These are phyloP conservation scores for Bradypus variegatus DNA, from an alignment of 2,797 vertebrate species.

Conservation along the genomic window DNA sequence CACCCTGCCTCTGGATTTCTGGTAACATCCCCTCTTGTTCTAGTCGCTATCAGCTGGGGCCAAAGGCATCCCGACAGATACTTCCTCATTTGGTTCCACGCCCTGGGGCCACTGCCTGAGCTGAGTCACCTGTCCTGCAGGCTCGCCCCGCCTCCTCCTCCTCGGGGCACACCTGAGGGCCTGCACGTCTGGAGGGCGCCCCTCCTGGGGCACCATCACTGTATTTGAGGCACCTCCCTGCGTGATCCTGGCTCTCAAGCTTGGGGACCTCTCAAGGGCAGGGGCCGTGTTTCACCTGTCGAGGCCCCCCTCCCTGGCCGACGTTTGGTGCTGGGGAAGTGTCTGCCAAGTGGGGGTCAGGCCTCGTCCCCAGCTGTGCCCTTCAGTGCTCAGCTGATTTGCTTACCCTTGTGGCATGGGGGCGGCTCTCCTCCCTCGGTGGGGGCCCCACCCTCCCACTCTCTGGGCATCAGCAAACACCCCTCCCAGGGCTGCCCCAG, in stretches of 20 bases:
- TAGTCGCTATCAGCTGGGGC: neutral
- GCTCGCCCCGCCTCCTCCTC: neutral
- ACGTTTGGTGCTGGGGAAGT: neutral
- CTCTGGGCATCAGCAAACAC: neutral
- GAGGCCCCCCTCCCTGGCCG: neutral
- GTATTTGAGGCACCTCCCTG: neutral
- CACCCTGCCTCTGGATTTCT: neutral
- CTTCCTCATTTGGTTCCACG: neutral
- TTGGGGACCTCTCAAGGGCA: neutral
- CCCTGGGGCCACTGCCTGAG: neutral
- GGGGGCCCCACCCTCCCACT: neutral
- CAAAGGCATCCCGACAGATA: neutral
- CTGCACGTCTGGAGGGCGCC: neutral
- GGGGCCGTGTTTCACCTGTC: neutral
- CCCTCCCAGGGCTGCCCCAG: neutral
- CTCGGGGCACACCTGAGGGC: neutral
- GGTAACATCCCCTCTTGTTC: neutral
- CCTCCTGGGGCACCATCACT: too few species aligned
- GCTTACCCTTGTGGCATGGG: neutral
- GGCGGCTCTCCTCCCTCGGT: neutral
- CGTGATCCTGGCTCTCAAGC: neutral
- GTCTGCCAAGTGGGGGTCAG: neutral
- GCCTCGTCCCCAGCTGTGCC: neutral
- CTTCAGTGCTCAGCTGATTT: neutral
- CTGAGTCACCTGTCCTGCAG: rapidly evolving